Conservation (phyloP, 2,113 vertebrate genomes). For the Bucco capensis region DNA sequence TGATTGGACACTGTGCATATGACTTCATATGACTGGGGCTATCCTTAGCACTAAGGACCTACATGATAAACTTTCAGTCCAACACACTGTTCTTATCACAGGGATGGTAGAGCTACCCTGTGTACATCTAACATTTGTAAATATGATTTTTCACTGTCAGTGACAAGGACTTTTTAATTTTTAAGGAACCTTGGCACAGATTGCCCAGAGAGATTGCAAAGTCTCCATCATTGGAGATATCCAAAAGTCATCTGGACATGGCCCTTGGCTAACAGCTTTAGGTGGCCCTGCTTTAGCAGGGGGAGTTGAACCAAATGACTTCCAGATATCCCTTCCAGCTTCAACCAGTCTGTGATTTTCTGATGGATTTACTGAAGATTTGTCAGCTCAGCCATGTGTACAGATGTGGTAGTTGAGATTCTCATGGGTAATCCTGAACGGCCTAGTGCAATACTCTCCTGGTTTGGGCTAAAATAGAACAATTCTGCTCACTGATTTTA, state of each 20-base stretch:
- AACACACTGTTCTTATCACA: neutral
- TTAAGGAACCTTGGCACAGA: neutral
- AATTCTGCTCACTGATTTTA: no score
- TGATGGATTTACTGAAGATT: neutral
- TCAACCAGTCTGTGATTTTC: neutral
- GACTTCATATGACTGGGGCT: neutral
- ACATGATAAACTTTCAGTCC: accelerated
- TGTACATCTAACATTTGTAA: neutral
- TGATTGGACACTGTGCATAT: neutral
- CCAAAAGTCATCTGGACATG: neutral
- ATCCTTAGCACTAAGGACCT: neutral
- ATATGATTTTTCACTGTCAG: neutral
- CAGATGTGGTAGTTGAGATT: neutral
- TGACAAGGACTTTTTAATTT: neutral
- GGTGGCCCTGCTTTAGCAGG: neutral
- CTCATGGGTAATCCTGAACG: neutral
- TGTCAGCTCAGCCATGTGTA: neutral
- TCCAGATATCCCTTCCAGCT: neutral
- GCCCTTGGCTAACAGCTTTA: neutral
- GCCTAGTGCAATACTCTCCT: neutral
- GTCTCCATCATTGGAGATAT: neutral
- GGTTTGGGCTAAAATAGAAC: no score
- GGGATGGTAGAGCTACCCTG: neutral
- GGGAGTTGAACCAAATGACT: neutral
- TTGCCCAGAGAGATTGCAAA: neutral